Evolutionary conservation across 2,797 vertebrate genomes (phyloP).

Genomic region (Enteromius thamalakanensis): DNA sequence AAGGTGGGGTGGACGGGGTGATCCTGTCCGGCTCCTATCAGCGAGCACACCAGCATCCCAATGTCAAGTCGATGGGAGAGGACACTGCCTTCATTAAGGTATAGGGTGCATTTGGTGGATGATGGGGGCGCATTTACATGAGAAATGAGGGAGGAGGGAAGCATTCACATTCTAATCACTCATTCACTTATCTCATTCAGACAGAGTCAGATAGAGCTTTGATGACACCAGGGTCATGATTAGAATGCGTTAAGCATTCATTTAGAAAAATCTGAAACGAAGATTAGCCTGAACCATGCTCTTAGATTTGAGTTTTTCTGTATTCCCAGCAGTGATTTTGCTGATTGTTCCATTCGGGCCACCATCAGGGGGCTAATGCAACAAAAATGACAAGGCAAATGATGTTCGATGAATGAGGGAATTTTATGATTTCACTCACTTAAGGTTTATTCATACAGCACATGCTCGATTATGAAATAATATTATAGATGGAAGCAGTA

Average conservation of each 20-base stretch:
- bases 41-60: conserved; percentile 57
- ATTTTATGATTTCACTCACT: background rate
- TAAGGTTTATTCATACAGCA: conserved; percentile 11
- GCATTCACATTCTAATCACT: conserved; percentile 58
- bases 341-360: conserved; percentile 33
- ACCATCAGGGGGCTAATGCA: conserved; percentile 41
- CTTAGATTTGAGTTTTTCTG: conserved; percentile 21
- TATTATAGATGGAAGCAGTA: background rate
- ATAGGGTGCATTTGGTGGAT: conserved; percentile 1
- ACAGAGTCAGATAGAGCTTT: conserved; percentile 29
- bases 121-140: conserved; percentile 60
- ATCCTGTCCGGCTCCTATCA: conserved; percentile 52
- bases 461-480: background rate
- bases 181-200: conserved; percentile 54
- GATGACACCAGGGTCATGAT: conserved; percentile 46
- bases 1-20: conserved; percentile 21
- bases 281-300: conserved; percentile 17
- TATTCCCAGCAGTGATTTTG: background rate
- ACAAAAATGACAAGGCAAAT: conserved; percentile 21
- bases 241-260: conserved; percentile 53
- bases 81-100: conserved; percentile 66
- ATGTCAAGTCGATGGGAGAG: conserved; percentile 71
- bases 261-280: conserved; percentile 36
- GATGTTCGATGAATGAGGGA: background rate
- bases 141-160: conserved; percentile 25